phyloP scores from a whole-genome alignment of 2,888 invertebrate species.

The Rotaria sp. region DNA sequence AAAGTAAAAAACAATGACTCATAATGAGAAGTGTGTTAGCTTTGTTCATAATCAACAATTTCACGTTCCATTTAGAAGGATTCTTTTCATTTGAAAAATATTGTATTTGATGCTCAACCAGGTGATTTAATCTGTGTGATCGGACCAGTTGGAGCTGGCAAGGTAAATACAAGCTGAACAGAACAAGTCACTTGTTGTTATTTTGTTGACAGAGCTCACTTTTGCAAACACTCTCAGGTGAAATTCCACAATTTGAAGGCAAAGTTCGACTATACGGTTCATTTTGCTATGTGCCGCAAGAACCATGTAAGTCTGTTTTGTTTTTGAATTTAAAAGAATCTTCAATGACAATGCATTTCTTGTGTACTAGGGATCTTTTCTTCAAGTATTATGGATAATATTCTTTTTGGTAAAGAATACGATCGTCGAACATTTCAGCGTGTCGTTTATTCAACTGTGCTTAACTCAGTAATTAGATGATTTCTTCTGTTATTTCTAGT shows the following conservation, averaged over 20 bases:
- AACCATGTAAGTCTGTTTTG: slow-evolving; percentile 59
- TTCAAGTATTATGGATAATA: slow-evolving; percentile 77
- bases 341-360: background rate
- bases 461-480: slow-evolving; percentile 50
- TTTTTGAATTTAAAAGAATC: background rate
- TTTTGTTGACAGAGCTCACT: slow-evolving; percentile 48
- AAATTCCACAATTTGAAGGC: slow-evolving; percentile 62
- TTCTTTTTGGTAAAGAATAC: slow-evolving; percentile 72
- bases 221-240: slow-evolving; percentile 64
- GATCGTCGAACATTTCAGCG: slow-evolving; percentile 58
- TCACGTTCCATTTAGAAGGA: background rate
- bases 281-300: slow-evolving; percentile 68
- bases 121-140: background rate
- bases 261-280: slow-evolving; percentile 62
- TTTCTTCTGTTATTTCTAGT: too few relatives aligned
- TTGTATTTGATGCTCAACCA: background rate
- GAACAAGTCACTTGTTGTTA: background rate
- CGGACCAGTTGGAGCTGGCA: background rate
- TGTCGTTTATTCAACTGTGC: slow-evolving; percentile 63
- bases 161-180: slow-evolving; percentile 43
- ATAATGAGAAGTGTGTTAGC: background rate
- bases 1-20: background rate
- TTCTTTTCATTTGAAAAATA: background rate
- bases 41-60: background rate
- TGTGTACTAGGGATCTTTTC: slow-evolving; percentile 61